A percentile compares a stretch with the other conserved stretches of the same genome.
Evolutionary conservation across 2,113 vertebrate species (phyloP).

Genomic region (Mesembrinibis cayennensis): DNA sequence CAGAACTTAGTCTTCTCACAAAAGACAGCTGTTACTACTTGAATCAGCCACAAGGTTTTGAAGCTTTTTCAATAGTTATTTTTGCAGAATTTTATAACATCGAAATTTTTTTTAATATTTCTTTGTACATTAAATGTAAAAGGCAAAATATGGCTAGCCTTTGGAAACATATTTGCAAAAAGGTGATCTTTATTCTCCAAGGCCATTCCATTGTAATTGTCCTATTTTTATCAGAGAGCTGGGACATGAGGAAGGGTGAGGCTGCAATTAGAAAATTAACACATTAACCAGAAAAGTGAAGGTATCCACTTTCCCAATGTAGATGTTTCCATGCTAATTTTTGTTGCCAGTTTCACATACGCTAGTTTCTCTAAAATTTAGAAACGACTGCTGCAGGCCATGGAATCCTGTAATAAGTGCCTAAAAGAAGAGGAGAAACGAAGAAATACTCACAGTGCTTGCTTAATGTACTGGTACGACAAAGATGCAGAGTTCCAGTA

Average conservation of each 20-base stretch:
- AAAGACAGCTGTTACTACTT: background rate
- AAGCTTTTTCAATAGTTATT: background rate
- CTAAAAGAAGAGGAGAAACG: constrained; percentile 83
- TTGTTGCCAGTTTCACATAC: background rate
- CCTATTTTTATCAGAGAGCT: background rate
- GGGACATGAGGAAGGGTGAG: background rate
- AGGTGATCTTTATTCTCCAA: background rate
- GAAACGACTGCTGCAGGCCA: constrained; percentile 89
- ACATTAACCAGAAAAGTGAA: background rate
- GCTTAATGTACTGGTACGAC: constrained; percentile 84
- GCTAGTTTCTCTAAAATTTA: constrained; percentile 51
- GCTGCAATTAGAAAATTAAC: background rate
- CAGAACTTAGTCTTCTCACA: background rate
- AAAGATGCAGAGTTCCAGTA: constrained; percentile 78
- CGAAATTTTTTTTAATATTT: background rate
- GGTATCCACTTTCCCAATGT: background rate
- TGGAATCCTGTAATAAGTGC: constrained; percentile 83
- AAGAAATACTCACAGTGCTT: constrained; percentile 91
- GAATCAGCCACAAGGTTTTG: background rate
- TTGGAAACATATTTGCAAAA: background rate
- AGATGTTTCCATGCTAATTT: background rate
- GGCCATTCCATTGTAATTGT: background rate
- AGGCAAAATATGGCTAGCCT: background rate
- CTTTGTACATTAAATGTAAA: background rate
- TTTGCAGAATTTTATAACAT: background rate